A percentile compares a stretch with the other conserved stretches of the same genome.
phyloP scores from a whole-genome alignment of 1,140 invertebrate genomes.

The Chionoecetes opilio region DNA sequence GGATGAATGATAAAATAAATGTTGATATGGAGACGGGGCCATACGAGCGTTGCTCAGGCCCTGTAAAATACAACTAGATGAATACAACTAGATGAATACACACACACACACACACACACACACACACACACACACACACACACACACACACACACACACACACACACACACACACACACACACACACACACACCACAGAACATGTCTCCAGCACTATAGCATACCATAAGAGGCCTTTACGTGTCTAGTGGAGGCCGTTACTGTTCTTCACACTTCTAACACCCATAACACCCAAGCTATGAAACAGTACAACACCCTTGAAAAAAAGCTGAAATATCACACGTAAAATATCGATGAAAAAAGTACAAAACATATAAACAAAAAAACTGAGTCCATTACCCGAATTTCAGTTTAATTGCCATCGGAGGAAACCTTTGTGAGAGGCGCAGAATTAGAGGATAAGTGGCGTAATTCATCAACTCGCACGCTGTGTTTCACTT shows the following conservation, averaged over 20 bases:
- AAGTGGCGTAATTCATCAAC: not conserved
- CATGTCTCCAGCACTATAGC: not conserved
- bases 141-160: conserved; percentile 57
- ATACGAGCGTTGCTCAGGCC: too few species aligned
- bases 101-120: conserved; percentile 53
- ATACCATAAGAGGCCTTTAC: too few species aligned
- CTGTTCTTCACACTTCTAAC: too few species aligned
- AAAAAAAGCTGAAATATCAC: too few species aligned
- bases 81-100: too few species aligned
- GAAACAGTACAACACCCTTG: too few species aligned
- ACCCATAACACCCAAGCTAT: too few species aligned
- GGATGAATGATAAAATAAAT: too few species aligned
- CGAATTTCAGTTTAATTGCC: conserved; percentile 6
- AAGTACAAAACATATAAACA: not conserved
- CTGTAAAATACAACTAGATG: too few species aligned
- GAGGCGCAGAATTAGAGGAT: not conserved
- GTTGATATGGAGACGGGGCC: too few species aligned
- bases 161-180: conserved; percentile 53
- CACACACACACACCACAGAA: conserved; percentile 10
- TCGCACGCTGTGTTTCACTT: not conserved
- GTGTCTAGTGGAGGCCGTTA: too few species aligned
- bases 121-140: conserved; percentile 62
- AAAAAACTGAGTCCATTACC: not conserved
- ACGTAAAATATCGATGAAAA: not conserved
- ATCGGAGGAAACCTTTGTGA: not conserved